phyloP scores from a whole-genome alignment of 2,797 vertebrate genomes.

The Chaetodon trifasciatus region DNA sequence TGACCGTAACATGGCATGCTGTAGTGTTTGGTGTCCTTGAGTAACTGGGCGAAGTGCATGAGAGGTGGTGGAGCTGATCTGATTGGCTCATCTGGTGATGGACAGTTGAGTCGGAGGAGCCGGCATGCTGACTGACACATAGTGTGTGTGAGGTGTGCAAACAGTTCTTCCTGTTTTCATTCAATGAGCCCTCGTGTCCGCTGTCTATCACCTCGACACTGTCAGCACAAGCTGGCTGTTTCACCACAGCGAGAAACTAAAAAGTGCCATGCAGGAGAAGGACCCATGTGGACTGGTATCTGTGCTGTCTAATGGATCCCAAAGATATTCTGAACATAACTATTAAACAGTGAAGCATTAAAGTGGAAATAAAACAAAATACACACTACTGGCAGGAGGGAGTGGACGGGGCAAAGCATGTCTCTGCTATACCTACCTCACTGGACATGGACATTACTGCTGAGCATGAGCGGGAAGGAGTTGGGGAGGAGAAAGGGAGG shows the following conservation, averaged over 20 bases:
- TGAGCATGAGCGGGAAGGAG: slow-evolving; percentile 52
- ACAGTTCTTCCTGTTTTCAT: slow-evolving; percentile 11
- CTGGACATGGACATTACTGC: slow-evolving; percentile 68
- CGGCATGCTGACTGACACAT: slow-evolving; percentile 29
- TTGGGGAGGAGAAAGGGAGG: slow-evolving; percentile 17
- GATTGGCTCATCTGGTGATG: slow-evolving; percentile 19
- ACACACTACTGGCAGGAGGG: slow-evolving; percentile 22
- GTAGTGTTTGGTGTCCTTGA: slow-evolving; percentile 10
- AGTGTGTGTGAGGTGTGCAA: neutral
- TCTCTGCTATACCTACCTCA: slow-evolving; percentile 72
- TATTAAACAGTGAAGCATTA: slow-evolving; percentile 22
- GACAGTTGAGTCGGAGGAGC: slow-evolving; percentile 2
- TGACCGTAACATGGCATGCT: slow-evolving; percentile 27
- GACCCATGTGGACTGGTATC: neutral
- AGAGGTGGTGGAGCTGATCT: slow-evolving; percentile 20
- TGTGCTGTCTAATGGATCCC: slow-evolving; percentile 1
- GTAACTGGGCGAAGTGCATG: slow-evolving; percentile 6
- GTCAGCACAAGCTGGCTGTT: slow-evolving; percentile 10
- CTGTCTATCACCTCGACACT: neutral
- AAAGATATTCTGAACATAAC: neutral
- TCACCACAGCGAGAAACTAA: too few relatives aligned
- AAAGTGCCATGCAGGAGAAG: slow-evolving; percentile 43
- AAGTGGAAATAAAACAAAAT: slow-evolving; percentile 17
- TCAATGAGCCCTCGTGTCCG: neutral
- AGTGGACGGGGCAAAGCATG: neutral